A percentile compares a stretch with the other conserved stretches of the same genome.
These are phyloP conservation scores for Mizuhopecten yessoensis DNA, from an alignment of 1,140 invertebrate species.

Conservation along the genomic window DNA sequence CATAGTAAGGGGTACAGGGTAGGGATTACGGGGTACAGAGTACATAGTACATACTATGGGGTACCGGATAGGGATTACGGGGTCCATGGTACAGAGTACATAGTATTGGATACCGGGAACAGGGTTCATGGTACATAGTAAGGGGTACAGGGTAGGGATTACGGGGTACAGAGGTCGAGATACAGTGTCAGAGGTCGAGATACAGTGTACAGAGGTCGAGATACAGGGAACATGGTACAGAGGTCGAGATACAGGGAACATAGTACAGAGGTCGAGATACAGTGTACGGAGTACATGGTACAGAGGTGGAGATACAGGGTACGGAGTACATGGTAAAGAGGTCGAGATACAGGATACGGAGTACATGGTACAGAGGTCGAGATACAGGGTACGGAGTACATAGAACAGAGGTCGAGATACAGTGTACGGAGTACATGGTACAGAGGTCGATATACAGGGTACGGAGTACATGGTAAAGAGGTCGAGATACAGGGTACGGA, in stretches of 20 bases:
- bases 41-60: not conserved
- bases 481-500: not conserved
- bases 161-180: not conserved
- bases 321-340: not conserved
- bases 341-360: not conserved
- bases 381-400: not conserved
- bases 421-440: not conserved
- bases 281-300: not conserved
- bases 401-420: not conserved
- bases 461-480: not conserved
- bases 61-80: not conserved
- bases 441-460: not conserved
- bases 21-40: not conserved
- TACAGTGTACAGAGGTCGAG: no score
- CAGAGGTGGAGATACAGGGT: no score
- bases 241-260: no score
- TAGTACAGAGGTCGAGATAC: not conserved
- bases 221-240: not conserved
- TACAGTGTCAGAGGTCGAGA: not conserved
- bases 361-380: not conserved
- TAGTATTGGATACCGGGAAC: no score
- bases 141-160: no score
- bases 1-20: not conserved
- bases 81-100: no score
- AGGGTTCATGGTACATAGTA: no score